A percentile compares a stretch with the other conserved stretches of the same genome.
Conservation (phyloP, 2,888 invertebrate genomes). For the Parthenolecanium corni region DNA sequence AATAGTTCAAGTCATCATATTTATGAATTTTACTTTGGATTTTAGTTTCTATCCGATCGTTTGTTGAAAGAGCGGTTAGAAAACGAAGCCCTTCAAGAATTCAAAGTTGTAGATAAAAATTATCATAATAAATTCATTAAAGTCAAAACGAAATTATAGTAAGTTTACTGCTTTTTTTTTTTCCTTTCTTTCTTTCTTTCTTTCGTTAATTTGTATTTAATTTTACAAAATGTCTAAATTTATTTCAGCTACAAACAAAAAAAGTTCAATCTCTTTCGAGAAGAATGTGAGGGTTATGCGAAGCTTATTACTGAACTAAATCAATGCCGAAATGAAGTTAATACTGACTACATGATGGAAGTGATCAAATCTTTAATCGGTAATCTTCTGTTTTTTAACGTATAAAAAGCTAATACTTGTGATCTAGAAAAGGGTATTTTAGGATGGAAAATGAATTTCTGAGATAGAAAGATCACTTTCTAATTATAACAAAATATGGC, state of each 20-base stretch:
- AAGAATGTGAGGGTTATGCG: conserved; percentile 98
- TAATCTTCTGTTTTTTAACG: no score
- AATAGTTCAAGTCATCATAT: not conserved
- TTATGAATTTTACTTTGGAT: conserved; percentile 32
- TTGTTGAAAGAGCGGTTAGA: conserved; percentile 84
- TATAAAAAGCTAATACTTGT: no score
- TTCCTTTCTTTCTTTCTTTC: not conserved
- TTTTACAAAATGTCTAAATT: conserved; percentile 6
- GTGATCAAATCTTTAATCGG: conserved; percentile 89
- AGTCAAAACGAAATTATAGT: conserved; percentile 96
- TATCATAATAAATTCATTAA: conserved; percentile 93
- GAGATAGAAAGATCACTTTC: no score
- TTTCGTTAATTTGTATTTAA: not conserved
- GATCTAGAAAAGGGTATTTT: not conserved
- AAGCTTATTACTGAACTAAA: conserved; percentile 89
- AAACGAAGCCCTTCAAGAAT: conserved; percentile 84
- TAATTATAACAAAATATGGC: no score
- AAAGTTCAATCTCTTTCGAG: conserved; percentile 95
- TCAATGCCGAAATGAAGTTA: conserved; percentile 55
- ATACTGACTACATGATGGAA: conserved; percentile 62
- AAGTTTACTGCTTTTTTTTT: conserved; percentile 43
- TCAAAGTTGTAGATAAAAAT: conserved; percentile 75
- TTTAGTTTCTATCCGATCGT: conserved; percentile 62
- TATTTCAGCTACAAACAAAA: conserved; percentile 90
- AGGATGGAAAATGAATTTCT: no score